Conservation (phyloP, 1,140 invertebrate species). For the Drosophila aff. region DNA sequence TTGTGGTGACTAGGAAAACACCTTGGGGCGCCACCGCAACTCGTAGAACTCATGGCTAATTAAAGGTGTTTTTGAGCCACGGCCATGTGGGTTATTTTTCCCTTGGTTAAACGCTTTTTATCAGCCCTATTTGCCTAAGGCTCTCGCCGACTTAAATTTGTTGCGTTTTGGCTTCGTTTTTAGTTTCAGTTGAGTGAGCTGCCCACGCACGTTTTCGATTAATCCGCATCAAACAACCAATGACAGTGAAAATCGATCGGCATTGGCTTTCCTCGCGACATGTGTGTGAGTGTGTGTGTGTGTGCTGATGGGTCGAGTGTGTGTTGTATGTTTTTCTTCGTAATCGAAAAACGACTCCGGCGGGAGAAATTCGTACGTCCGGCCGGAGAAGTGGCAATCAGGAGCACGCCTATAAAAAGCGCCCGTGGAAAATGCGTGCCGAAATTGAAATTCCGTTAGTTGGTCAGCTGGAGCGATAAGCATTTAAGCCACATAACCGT, state of each 20-base stretch:
- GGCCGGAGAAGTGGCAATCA: conserved; percentile 30
- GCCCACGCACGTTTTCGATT: conserved; percentile 73
- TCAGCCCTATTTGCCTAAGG: conserved; percentile 37
- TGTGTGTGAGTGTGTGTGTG: not conserved
- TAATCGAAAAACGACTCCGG: conserved; percentile 52
- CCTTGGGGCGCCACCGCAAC: conserved; percentile 26
- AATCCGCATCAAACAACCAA: conserved; percentile 60
- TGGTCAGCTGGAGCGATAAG: conserved; percentile 35
- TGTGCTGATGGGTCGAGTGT: conserved; percentile 14
- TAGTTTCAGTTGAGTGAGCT: conserved; percentile 46
- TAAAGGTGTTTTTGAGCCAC: conserved; percentile 14
- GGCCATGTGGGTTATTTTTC: conserved; percentile 6
- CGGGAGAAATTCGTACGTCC: conserved; percentile 7
- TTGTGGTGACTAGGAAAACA: conserved; percentile 27
- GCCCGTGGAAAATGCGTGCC: conserved; percentile 41
- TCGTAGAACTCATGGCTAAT: conserved; percentile 23
- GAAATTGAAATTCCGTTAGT: conserved; percentile 56
- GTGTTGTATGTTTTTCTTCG: conserved; percentile 28
- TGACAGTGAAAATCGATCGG: conserved; percentile 75
- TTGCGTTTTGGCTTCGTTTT: conserved; percentile 33
- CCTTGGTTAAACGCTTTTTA: conserved; percentile 30
- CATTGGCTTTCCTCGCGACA: conserved; percentile 50
- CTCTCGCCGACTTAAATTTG: conserved; percentile 27
- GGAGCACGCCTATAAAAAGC: conserved; percentile 60
- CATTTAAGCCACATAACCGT: conserved; percentile 42